phyloP scores from a whole-genome alignment of 2,113 vertebrate genomes.

The Xenopus laevis region DNA sequence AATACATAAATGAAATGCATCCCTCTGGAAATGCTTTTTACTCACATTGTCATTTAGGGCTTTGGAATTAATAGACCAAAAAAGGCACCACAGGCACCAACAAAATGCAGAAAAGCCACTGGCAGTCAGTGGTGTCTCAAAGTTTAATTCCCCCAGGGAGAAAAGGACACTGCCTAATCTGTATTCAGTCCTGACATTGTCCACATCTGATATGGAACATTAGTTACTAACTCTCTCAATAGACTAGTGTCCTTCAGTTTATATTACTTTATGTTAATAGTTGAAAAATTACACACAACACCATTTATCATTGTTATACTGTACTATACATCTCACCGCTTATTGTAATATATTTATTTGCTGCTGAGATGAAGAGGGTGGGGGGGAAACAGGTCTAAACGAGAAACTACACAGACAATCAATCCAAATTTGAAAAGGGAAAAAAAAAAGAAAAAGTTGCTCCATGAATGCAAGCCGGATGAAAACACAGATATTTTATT shows the following conservation, averaged over 20 bases:
- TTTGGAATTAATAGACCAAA: constrained; percentile 90
- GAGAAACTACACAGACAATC: constrained; percentile 50
- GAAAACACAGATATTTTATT: constrained; percentile 29
- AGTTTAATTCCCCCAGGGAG: constrained; percentile 92
- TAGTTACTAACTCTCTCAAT: constrained; percentile 99
- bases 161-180: constrained; percentile 98
- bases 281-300: constrained; percentile 99
- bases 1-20: constrained; percentile 68
- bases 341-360: constrained; percentile 92
- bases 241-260: constrained; percentile 99
- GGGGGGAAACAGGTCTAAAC: constrained; percentile 54
- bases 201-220: constrained; percentile 99
- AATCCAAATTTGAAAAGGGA: constrained; percentile 39
- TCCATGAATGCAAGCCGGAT: neutral
- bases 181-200: constrained; percentile 99
- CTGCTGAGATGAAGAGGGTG: constrained; percentile 69
- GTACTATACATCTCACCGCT: constrained; percentile 71
- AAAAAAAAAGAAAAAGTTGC: neutral
- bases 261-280: constrained; percentile 99
- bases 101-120: constrained; percentile 85
- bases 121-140: constrained; percentile 89
- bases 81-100: constrained; percentile 84
- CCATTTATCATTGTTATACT: constrained; percentile 99
- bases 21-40: constrained; percentile 72
- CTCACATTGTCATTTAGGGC: constrained; percentile 75